phyloP scores from a whole-genome alignment of 1,140 invertebrate species.

The Drosophila sulfurigaster region DNA sequence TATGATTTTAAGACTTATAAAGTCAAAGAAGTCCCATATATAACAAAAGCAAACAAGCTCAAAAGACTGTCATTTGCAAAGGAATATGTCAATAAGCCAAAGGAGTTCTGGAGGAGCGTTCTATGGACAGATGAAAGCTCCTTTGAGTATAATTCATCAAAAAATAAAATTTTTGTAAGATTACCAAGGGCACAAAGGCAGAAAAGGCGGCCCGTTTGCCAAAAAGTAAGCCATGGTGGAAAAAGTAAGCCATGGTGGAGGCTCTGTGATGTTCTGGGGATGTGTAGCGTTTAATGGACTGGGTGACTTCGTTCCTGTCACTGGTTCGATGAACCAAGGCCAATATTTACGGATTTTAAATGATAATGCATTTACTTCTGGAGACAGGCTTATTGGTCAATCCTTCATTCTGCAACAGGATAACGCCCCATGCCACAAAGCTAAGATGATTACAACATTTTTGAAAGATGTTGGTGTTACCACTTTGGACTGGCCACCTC shows the following conservation, averaged over 20 bases:
- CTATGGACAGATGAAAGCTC: constrained; percentile 6
- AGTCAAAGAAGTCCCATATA: background rate
- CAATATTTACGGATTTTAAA: background rate
- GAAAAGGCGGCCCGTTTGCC: too few relatives aligned
- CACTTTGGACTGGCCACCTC: too few relatives aligned
- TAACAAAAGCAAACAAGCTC: background rate
- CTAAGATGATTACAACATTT: constrained; percentile 16
- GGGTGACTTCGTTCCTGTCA: background rate
- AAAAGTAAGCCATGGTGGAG: background rate
- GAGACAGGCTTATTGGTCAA: background rate
- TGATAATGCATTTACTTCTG: background rate
- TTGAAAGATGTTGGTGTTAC: constrained; percentile 1
- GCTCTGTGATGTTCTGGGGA: constrained; percentile 5
- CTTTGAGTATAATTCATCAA: too few relatives aligned
- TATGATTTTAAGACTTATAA: background rate
- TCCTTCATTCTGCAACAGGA: constrained; percentile 3
- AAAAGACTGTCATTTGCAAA: background rate
- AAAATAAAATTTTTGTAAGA: too few relatives aligned
- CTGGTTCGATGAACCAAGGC: background rate
- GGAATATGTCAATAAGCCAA: background rate
- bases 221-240: background rate
- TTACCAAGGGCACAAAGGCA: too few relatives aligned
- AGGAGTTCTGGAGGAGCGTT: constrained; percentile 15
- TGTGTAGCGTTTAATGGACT: background rate
- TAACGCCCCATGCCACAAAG: constrained; percentile 22